phyloP scores from a whole-genome alignment of 2,113 vertebrate genomes.

The Megalops atlanticus region DNA sequence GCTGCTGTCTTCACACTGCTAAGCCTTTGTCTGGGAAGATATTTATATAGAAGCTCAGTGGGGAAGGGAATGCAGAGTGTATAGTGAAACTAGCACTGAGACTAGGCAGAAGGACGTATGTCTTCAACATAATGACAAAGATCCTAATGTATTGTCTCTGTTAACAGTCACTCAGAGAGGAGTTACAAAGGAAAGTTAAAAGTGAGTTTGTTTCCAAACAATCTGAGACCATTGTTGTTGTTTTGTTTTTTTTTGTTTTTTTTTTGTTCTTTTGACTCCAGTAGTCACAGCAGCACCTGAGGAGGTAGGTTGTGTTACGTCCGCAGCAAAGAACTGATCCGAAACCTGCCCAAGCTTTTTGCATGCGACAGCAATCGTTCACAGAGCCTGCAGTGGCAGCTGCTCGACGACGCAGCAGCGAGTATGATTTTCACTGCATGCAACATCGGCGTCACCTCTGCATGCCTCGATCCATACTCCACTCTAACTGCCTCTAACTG shows the following conservation, averaged over 20 bases:
- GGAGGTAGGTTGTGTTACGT: slow-evolving; percentile 72
- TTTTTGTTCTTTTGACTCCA: slow-evolving; percentile 70
- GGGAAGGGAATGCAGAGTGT: background rate
- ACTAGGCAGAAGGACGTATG: background rate
- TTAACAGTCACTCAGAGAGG: background rate
- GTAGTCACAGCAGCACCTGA: slow-evolving; percentile 81
- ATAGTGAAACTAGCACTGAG: background rate
- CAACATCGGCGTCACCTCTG: slow-evolving; percentile 41
- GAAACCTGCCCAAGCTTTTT: slow-evolving; percentile 35
- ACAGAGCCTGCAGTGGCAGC: background rate
- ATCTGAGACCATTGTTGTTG: slow-evolving; percentile 27
- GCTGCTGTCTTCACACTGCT: background rate
- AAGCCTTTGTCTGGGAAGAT: background rate
- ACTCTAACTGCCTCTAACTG: slow-evolving; percentile 1
- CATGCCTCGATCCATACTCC: slow-evolving; percentile 47
- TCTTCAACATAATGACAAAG: background rate
- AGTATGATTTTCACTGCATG: slow-evolving; percentile 61
- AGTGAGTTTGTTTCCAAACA: slow-evolving; percentile 6
- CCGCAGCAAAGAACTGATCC: slow-evolving; percentile 11
- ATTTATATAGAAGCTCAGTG: background rate
- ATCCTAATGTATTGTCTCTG: background rate
- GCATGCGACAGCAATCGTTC: slow-evolving; percentile 29
- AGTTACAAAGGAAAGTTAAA: background rate
- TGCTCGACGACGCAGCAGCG: slow-evolving; percentile 19
- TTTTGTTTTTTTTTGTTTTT: slow-evolving; percentile 36